Conservation (phyloP, 2,113 vertebrate species). For the Casuarius casuarius region DNA sequence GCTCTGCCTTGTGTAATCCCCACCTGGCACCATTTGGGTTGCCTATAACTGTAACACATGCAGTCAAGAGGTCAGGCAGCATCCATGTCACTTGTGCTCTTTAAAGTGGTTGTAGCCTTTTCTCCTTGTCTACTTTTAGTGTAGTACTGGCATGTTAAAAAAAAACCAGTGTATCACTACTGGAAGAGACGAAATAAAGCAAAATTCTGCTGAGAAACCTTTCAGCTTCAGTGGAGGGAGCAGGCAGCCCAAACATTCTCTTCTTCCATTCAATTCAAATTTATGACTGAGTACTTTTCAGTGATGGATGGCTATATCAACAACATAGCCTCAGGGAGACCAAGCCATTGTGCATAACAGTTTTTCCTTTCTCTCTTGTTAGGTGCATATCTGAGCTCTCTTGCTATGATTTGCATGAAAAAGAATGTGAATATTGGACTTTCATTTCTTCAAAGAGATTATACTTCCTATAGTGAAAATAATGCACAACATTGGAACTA, state of each 20-base stretch:
- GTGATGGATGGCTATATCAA: slow-evolving; percentile 2
- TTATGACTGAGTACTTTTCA: slow-evolving; percentile 38
- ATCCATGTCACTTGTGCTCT: not conserved
- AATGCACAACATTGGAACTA: not conserved
- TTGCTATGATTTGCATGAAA: not conserved
- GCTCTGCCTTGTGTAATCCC: slow-evolving; percentile 34
- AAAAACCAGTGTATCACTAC: not conserved
- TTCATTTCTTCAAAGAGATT: slow-evolving; percentile 8
- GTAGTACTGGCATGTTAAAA: not conserved
- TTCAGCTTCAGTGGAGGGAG: not conserved
- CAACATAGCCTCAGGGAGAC: not conserved
- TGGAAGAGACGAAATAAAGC: not conserved
- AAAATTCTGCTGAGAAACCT: not conserved
- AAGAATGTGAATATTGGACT: not conserved
- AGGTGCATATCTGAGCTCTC: not conserved
- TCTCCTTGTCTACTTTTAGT: slow-evolving; percentile 22
- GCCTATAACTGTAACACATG: not conserved
- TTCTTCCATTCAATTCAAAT: slow-evolving; percentile 50
- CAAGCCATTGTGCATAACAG: not conserved
- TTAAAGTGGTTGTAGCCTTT: not conserved
- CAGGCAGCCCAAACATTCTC: not conserved
- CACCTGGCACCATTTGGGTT: slow-evolving; percentile 57
- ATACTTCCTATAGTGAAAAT: not conserved
- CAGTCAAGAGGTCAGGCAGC: slow-evolving; percentile 42
- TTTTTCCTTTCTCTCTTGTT: not conserved